Base-by-base conservation (phyloP, 2,888 invertebrate species). In the Chydorus sphaericus region DNA sequence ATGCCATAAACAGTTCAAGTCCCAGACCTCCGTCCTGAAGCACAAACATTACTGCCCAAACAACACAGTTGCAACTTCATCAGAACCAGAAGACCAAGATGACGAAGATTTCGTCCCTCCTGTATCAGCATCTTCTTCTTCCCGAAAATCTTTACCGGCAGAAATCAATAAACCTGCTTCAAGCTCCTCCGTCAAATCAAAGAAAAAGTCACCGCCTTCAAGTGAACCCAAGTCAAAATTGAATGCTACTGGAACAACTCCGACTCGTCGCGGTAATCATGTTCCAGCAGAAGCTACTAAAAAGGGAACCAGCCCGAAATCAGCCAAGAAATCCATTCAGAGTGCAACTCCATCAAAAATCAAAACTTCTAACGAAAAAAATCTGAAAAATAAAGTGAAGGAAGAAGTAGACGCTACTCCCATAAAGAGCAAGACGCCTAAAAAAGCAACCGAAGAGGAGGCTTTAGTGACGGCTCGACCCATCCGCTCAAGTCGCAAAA, bases 401-500 rank as follows among this genome's bases (percentile, higher is more conserved):
- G n/a, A n/a, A n/a, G n/a, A n/a, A 8, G 20, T 26, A 26, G 23
- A 14, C 26, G 26, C 26, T 4, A 3, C 26, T 14, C 10, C 11
- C 20, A 23, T n/a, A 4, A 44, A 44, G 26, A 44, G 31, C 1
- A 30, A 28, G 28, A 29, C 20, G 5, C 29, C 8, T 11, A 38
- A 38, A 26, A 20, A 55, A 31, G 23, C 4, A 3, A 1, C 8
- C n/a, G 39, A 29, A 54, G 31, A 44, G n/a, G 39, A 38, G 16
- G 39, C 14, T 39, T 14, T 29, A 26, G 55, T 23, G n/a, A 23
- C 52, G 33, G 18, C 18, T 8, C 29, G 52, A 10, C 52, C 52
- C 6, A 37, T 52, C 36, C 31, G 52, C n/a, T 52, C 52, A 14
- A 52, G 52, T 52, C 16, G 52, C 23, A 52, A 33, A 29, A 18